Evolutionary conservation across 2,888 invertebrate species (phyloP).

Genomic region (Tetranychus piercei): DNA sequence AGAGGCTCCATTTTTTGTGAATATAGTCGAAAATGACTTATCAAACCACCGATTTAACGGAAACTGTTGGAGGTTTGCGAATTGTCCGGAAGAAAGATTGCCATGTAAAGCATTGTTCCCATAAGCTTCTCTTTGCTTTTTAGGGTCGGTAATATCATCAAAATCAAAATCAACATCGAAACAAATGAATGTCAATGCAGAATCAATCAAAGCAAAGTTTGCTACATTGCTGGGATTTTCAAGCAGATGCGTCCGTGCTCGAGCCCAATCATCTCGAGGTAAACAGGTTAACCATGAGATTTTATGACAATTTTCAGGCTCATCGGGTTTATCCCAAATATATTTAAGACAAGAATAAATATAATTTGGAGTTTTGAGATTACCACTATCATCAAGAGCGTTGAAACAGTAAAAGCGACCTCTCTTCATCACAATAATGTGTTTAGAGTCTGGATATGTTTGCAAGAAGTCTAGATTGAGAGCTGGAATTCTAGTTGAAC

Average conservation of each 20-base stretch:
- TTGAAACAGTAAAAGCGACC: slow-evolving; percentile 77
- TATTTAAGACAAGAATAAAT: slow-evolving; percentile 52
- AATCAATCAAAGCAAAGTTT: slow-evolving; percentile 52
- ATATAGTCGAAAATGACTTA: slow-evolving; percentile 73
- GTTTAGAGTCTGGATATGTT: slow-evolving; percentile 47
- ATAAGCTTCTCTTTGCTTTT: slow-evolving; percentile 35
- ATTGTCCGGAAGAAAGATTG: slow-evolving; percentile 10
- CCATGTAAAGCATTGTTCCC: slow-evolving; percentile 46
- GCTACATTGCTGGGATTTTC: slow-evolving; percentile 42
- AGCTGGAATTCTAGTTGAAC: slow-evolving; percentile 69
- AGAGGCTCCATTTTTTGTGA: slow-evolving; percentile 62
- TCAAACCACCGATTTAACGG: slow-evolving; percentile 68
- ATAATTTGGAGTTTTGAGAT: slow-evolving; percentile 31
- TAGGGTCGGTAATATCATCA: slow-evolving; percentile 37
- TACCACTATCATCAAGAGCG: slow-evolving; percentile 57
- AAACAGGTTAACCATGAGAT: slow-evolving; percentile 64
- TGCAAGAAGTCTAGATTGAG: slow-evolving; percentile 57
- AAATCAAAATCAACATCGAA: slow-evolving; percentile 47
- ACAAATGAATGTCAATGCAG: slow-evolving; percentile 61
- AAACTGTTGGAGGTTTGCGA: neutral
- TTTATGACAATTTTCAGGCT: slow-evolving; percentile 43
- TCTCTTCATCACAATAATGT: slow-evolving; percentile 63
- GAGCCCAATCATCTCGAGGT: slow-evolving; percentile 73
- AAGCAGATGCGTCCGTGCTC: slow-evolving; percentile 43
- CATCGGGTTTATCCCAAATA: slow-evolving; percentile 10